Evolutionary conservation across 1,140 invertebrate genomes (phyloP).

Genomic region (Muscidifurax raptorellus): DNA sequence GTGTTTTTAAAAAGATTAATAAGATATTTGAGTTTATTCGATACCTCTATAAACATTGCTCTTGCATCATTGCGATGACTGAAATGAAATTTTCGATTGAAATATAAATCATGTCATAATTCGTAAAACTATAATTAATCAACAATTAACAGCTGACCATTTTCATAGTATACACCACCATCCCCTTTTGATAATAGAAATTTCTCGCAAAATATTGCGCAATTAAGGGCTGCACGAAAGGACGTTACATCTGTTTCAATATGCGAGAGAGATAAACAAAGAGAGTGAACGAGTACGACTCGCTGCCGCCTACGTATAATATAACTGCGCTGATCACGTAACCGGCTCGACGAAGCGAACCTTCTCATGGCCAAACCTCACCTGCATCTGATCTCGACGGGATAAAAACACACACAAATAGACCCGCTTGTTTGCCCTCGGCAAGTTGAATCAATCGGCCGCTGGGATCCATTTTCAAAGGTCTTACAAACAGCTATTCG

Average conservation of each 20-base stretch:
- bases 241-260: conserved; percentile 1
- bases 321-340: conserved; percentile 45
- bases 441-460: conserved; percentile 12
- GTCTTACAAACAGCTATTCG: not conserved
- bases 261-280: conserved; percentile 35
- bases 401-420: conserved; percentile 4
- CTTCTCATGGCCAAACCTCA: conserved; percentile 45
- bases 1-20: no score
- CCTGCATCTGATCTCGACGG: conserved; percentile 5
- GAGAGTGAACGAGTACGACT: conserved; percentile 18
- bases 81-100: no score
- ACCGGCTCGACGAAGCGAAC: not conserved
- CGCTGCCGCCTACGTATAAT: conserved; percentile 43
- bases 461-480: not conserved
- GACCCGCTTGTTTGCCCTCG: conserved; percentile 15
- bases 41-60: no score
- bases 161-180: no score
- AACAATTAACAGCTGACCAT: no score
- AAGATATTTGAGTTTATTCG: no score
- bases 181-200: not conserved
- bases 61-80: no score
- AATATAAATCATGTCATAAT: no score
- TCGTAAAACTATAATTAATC: no score
- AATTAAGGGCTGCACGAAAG: not conserved
- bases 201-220: not conserved